phyloP scores from a whole-genome alignment of 2,888 invertebrate species.

The Gerosis bhagava region DNA sequence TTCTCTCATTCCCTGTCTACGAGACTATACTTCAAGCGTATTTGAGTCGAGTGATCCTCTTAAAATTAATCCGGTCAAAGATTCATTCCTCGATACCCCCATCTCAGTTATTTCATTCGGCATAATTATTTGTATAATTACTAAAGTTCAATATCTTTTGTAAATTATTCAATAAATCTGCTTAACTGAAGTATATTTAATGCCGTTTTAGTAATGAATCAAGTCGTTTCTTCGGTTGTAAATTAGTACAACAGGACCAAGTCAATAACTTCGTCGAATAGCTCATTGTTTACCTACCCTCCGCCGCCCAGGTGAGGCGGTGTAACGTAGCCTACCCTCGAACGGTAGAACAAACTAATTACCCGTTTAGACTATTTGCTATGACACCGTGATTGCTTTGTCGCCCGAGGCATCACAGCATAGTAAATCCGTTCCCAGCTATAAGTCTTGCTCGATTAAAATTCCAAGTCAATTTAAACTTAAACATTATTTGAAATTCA shows the following conservation, averaged over 20 bases:
- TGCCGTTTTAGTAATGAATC: slow-evolving; percentile 31
- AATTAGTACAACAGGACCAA: slow-evolving; percentile 26
- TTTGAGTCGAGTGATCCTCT: slow-evolving; percentile 4
- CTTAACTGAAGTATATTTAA: slow-evolving; percentile 28
- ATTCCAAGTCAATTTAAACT: too few species aligned
- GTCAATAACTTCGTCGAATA: slow-evolving; percentile 31
- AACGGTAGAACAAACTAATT: slow-evolving; percentile 70
- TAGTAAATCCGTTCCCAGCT: slow-evolving; percentile 38
- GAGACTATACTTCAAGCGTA: neutral
- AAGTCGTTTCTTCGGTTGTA: slow-evolving; percentile 22
- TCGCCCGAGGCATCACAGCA: slow-evolving; percentile 48
- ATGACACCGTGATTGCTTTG: slow-evolving; percentile 62
- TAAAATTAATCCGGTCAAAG: slow-evolving; percentile 13
- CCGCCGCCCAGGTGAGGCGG: slow-evolving; percentile 36
- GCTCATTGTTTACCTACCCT: slow-evolving; percentile 40
- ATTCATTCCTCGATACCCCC: slow-evolving; percentile 2
- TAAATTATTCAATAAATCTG: slow-evolving; percentile 17
- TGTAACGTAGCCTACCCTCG: slow-evolving; percentile 43
- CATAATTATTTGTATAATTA: slow-evolving; percentile 10
- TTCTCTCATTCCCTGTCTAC: too few species aligned
- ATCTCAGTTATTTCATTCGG: neutral
- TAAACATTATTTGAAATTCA: too few species aligned
- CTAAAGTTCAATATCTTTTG: slow-evolving; percentile 4
- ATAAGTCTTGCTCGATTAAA: too few species aligned
- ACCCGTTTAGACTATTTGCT: slow-evolving; percentile 71